Evolutionary conservation across 1,140 invertebrate genomes (phyloP), one percentile per base, ranked within the genome.

Genomic region (Temnothorax longispinosus): DNA sequence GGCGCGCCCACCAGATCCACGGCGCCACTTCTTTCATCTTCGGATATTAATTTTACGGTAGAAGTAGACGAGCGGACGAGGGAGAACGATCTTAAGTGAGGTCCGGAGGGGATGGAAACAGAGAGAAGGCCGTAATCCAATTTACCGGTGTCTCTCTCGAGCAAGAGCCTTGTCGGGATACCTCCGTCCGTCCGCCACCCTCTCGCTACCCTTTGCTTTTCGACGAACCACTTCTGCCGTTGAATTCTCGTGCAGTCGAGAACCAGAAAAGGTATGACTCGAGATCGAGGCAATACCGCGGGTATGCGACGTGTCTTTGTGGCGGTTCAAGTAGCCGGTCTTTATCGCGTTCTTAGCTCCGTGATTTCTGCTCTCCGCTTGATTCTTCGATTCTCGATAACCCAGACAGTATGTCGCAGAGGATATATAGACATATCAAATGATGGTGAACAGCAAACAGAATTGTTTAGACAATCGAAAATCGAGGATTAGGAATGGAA

Each of bases 41-140:
- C 87, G 90, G 90, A 92, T 92, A 92, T 92, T 92, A 92, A 92
- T 92, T 92, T 92, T 87, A 90, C 81, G 76, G 87, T 77, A 80
- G 74, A 77, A 84, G 75, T 62, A 81, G 87, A 58, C 82, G 72
- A 80, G 62, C 58, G 76, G 35, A 74, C 32, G 88, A 74, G 75
- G 50, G 75, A 80, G 67, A 58, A 52, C 75, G 78, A 87, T 88
- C 81, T 72, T 47, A 67, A 81, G 60, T 47, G 75, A 86, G 76
- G 71, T 58, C 75, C 64, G 82, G 56, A 76, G 72, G 64, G 62
- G 69, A 56, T 50, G 35, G 67, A 84, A 89, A 89, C 90, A 87
- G 90, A 91, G 88, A 91, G 86, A 85, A 76, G 78, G 71, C 58
- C 80, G 91, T 91, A 91, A 92, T 92, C 90, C 91, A 92, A 91